Percentiles rank a stretch among this genome's conserved stretches.
Evolutionary conservation across 2,888 invertebrate genomes (phyloP).

Genomic region (Chaetogeoica ovagalla): DNA sequence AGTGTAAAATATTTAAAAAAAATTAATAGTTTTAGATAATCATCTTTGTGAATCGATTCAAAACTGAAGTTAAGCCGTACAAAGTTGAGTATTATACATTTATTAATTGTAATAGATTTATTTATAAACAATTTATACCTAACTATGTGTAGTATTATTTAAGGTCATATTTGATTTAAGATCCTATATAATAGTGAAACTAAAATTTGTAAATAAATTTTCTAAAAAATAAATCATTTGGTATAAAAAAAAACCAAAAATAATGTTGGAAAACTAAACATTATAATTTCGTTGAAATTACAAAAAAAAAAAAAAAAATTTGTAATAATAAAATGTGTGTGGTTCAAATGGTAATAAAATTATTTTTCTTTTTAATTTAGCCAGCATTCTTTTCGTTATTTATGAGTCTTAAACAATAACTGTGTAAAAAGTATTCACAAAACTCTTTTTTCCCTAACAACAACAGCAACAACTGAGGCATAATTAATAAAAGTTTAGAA

Average conservation of each 20-base stretch:
- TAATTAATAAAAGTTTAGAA: constrained; percentile 29
- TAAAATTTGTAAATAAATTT: not conserved
- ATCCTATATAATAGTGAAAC: not conserved
- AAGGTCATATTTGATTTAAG: too few relatives aligned
- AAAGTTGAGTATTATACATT: too few relatives aligned
- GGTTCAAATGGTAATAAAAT: not conserved
- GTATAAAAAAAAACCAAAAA: not conserved
- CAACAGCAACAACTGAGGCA: not conserved
- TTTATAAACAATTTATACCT: too few relatives aligned
- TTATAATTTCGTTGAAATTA: not conserved
- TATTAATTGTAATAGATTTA: too few relatives aligned
- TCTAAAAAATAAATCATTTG: not conserved
- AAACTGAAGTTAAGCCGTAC: too few relatives aligned
- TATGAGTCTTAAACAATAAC: constrained; percentile 2
- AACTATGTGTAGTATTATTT: not conserved
- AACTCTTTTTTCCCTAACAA: not conserved
- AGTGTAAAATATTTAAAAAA: too few relatives aligned
- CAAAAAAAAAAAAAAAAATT: not conserved
- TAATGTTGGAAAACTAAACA: not conserved
- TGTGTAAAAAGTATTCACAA: not conserved
- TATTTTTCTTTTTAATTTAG: constrained; percentile 24
- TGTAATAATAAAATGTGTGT: not conserved
- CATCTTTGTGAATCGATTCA: too few relatives aligned
- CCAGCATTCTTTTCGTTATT: constrained; percentile 6
- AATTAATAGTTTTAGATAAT: too few relatives aligned